phyloP scores from a whole-genome alignment of 2,113 vertebrate species.

The Phalacrocorax brasilianus region DNA sequence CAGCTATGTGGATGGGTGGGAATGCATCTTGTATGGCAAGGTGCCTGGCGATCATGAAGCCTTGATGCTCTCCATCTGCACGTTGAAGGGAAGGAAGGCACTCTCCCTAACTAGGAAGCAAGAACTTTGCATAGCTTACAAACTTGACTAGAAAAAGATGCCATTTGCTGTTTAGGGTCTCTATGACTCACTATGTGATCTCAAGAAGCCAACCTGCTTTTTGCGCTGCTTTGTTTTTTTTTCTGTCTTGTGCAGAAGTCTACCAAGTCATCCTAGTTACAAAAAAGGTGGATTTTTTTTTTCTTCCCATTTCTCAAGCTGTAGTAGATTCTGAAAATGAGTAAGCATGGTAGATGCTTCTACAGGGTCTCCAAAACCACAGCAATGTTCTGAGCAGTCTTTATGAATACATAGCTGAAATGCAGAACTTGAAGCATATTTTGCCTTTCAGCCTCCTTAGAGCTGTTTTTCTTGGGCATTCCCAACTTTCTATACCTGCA shows the following conservation, averaged over 20 bases:
- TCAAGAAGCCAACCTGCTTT: neutral
- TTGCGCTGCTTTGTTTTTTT: neutral
- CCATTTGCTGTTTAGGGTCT: neutral
- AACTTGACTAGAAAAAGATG: neutral
- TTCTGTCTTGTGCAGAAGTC: neutral
- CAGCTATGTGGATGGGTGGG: neutral
- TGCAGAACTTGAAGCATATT: neutral
- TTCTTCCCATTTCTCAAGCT: neutral
- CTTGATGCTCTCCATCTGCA: neutral
- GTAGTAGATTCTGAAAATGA: neutral
- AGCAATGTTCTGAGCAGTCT: neutral
- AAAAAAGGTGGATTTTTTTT: neutral
- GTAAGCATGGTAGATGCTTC: neutral
- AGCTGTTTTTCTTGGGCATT: neutral
- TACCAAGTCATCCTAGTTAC: neutral
- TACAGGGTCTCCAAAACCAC: neutral
- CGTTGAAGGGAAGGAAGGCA: neutral
- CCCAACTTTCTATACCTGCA: neutral
- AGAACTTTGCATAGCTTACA: neutral
- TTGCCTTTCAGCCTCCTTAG: neutral
- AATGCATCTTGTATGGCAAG: neutral
- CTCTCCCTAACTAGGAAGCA: neutral
- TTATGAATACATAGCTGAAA: neutral
- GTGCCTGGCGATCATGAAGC: neutral
- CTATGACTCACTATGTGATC: neutral